Percentiles rank a stretch among this genome's conserved stretches.
Conservation (phyloP, 2,797 vertebrate species). For the Xiphophorus birchmanni region DNA sequence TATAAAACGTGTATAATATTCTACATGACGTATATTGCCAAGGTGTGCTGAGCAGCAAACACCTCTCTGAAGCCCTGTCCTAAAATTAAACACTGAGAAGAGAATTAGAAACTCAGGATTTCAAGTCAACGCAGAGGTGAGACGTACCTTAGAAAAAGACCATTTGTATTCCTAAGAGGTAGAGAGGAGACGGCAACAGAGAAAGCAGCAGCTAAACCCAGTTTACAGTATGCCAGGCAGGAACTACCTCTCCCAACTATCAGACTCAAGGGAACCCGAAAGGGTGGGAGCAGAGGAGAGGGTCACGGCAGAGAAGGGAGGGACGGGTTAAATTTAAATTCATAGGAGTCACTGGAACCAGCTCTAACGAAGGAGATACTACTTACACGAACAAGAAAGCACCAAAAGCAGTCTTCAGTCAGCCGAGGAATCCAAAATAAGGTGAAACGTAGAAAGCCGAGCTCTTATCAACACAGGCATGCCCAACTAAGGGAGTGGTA, state of each 20-base stretch:
- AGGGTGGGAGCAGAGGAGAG: constrained; percentile 22
- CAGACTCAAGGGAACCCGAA: constrained; percentile 46
- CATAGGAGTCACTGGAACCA: constrained; percentile 29
- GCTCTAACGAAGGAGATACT: constrained; percentile 42
- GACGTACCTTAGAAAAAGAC: constrained; percentile 63
- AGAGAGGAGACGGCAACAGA: constrained; percentile 31
- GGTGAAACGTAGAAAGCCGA: constrained; percentile 45
- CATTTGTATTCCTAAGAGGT: constrained; percentile 20
- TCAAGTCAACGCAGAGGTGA: constrained; percentile 13
- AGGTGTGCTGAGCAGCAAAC: constrained; percentile 1
- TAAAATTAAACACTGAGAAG: constrained; percentile 26
- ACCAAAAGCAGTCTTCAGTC: constrained; percentile 29
- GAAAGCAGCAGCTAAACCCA: constrained; percentile 45
- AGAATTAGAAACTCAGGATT: constrained; percentile 22
- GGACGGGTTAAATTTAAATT: constrained; percentile 48
- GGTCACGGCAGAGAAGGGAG: constrained; percentile 26
- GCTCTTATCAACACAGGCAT: constrained; percentile 61
- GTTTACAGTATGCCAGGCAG: constrained; percentile 59
- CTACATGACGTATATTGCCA: not conserved
- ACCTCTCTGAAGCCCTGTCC: not conserved
- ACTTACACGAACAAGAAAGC: constrained; percentile 59
- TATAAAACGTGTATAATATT: constrained; percentile 10
- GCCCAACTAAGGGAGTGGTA: constrained; percentile 68
- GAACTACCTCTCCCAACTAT: constrained; percentile 76
- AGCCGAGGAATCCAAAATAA: not conserved